These are phyloP conservation scores for Tamias sibiricus DNA, from an alignment of 2,113 vertebrate genomes.

Conservation along the genomic window DNA sequence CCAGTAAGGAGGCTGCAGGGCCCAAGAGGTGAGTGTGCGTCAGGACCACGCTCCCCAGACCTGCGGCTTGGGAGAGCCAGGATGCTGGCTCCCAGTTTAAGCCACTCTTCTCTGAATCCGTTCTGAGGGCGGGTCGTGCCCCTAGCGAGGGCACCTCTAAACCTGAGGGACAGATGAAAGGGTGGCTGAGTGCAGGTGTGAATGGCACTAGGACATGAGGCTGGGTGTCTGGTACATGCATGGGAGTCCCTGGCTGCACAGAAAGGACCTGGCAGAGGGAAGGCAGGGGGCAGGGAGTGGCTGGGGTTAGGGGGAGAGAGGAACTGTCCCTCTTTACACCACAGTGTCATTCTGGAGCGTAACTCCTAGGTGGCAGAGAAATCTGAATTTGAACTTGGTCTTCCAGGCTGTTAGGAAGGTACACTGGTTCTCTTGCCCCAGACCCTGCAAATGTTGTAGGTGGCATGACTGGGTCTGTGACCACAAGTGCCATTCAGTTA, in stretches of 20 bases:
- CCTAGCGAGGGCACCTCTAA: background rate
- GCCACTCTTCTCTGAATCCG: background rate
- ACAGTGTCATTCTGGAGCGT: accelerated
- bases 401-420: background rate
- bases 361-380: background rate
- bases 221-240: accelerated
- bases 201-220: background rate
- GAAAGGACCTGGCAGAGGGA: background rate
- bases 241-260: background rate
- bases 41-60: background rate
- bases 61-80: background rate
- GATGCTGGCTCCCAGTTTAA: background rate
- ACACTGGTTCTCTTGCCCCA: background rate
- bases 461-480: background rate
- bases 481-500: background rate
- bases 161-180: background rate
- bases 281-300: background rate
- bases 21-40: background rate
- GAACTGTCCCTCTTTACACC: background rate
- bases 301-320: background rate
- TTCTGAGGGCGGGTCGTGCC: background rate
- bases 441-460: background rate
- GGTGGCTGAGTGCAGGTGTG: background rate
- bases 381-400: background rate
- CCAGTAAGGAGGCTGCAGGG: background rate